Percentiles rank a stretch among this genome's conserved stretches.
Conservation (phyloP, 2,888 invertebrate species). For the Drosophila pullipes region DNA sequence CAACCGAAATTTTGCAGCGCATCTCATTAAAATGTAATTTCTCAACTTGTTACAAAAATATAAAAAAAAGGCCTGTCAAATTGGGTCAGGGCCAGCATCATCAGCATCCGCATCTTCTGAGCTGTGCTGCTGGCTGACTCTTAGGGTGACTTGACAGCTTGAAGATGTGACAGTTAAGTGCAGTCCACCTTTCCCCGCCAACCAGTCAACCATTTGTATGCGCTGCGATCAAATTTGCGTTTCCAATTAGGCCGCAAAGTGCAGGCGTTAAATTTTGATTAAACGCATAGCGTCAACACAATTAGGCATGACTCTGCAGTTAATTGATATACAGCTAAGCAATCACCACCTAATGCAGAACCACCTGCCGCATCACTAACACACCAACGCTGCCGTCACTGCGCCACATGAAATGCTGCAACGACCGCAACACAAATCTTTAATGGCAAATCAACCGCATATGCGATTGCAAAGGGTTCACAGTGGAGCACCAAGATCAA, state of each 20-base stretch:
- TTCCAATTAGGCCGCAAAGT: conserved; percentile 68
- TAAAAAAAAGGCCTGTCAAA: conserved; percentile 30
- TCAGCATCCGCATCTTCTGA: conserved; percentile 7
- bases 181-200: not conserved
- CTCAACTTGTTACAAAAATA: conserved; percentile 47
- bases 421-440: conserved; percentile 73
- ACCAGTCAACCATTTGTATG: conserved; percentile 23
- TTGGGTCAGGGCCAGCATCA: conserved; percentile 67
- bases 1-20: conserved; percentile 48
- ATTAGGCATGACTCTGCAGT: conserved; percentile 66
- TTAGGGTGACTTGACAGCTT: conserved; percentile 42
- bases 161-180: conserved; percentile 23
- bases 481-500: conserved; percentile 26
- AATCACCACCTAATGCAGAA: conserved; percentile 49
- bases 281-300: conserved; percentile 72
- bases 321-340: conserved; percentile 67
- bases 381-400: conserved; percentile 18
- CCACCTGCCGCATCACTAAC: conserved; percentile 27
- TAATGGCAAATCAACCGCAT: conserved; percentile 74
- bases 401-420: conserved; percentile 37
- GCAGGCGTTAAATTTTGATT: conserved; percentile 69
- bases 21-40: conserved; percentile 75
- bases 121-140: not conserved
- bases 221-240: conserved; percentile 51
- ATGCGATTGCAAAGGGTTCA: conserved; percentile 43